Evolutionary conservation across 1,140 invertebrate species (phyloP).

Genomic region (Drosophila varians): DNA sequence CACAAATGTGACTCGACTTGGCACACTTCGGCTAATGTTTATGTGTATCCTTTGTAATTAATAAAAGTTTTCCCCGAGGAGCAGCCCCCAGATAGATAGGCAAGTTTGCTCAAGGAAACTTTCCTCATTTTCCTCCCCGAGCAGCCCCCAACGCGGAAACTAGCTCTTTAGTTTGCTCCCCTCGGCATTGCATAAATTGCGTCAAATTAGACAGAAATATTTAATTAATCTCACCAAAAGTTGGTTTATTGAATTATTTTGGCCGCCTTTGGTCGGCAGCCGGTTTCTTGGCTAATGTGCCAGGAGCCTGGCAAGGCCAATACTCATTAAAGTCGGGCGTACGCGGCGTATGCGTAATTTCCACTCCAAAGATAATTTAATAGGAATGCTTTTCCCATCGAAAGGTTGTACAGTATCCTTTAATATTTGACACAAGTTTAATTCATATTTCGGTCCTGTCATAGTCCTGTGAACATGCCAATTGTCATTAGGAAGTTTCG

Average conservation of each 20-base stretch:
- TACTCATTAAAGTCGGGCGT: constrained; percentile 64
- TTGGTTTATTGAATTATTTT: constrained; percentile 79
- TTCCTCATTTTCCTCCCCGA: constrained; percentile 62
- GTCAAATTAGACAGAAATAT: constrained; percentile 82
- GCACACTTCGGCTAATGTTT: constrained; percentile 52
- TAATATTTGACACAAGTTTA: neutral
- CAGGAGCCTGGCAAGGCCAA: constrained; percentile 44
- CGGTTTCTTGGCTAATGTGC: constrained; percentile 44
- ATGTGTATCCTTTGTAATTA: constrained; percentile 80
- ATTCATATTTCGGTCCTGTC: neutral
- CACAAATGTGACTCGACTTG: constrained; percentile 38
- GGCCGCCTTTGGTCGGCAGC: constrained; percentile 20
- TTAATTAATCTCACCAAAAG: constrained; percentile 78
- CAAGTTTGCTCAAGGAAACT: constrained; percentile 42
- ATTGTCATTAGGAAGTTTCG: constrained; percentile 67
- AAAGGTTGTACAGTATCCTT: neutral
- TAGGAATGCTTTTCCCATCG: neutral
- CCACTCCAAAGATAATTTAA: neutral
- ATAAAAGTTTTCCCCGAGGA: constrained; percentile 74
- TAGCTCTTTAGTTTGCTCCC: constrained; percentile 10
- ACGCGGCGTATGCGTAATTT: constrained; percentile 28
- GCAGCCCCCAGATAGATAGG: constrained; percentile 24
- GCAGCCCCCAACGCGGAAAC: neutral
- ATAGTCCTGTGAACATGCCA: constrained; percentile 28
- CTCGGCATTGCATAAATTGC: constrained; percentile 74